A percentile compares a stretch with the other conserved stretches of the same genome.
These are phyloP conservation scores for Bedellia somnulentella DNA, from an alignment of 2,888 invertebrate genomes.

Conservation along the genomic window DNA sequence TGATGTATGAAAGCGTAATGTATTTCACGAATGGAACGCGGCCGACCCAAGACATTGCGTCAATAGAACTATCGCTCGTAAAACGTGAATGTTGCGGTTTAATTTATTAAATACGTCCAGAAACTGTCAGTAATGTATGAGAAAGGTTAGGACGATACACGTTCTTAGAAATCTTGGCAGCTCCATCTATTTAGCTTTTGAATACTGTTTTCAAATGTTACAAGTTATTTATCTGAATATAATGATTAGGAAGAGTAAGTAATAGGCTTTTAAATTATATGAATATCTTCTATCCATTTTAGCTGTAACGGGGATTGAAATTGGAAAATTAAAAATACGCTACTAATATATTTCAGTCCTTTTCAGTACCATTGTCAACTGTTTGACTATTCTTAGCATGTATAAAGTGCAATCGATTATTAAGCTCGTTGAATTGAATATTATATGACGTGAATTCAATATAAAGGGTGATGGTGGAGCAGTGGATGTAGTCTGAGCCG, in stretches of 20 bases:
- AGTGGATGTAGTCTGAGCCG: too few species aligned
- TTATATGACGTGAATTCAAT: constrained; percentile 55
- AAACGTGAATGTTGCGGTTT: constrained; percentile 20
- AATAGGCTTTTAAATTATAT: too few species aligned
- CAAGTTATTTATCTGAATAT: too few species aligned
- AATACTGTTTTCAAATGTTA: not conserved
- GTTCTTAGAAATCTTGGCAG: constrained; percentile 9
- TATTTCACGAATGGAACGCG: constrained; percentile 30
- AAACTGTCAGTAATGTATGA: constrained; percentile 21
- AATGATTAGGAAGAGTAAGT: too few species aligned
- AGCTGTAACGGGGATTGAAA: too few species aligned
- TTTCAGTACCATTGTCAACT: constrained; percentile 23
- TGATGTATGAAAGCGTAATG: constrained; percentile 27
- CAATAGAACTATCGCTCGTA: constrained; percentile 21
- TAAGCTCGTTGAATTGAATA: constrained; percentile 60
- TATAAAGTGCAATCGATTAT: constrained; percentile 59
- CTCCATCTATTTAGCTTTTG: constrained; percentile 1
- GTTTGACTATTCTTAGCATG: constrained; percentile 39
- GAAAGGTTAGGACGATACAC: constrained; percentile 11
- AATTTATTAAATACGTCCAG: constrained; percentile 13
- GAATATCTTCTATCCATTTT: too few species aligned
- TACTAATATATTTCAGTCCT: too few species aligned
- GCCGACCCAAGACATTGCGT: constrained; percentile 20
- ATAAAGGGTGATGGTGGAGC: constrained; percentile 7
- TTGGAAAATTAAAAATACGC: too few species aligned